phyloP scores from a whole-genome alignment of 2,888 invertebrate genomes.

The Morpho helenor region DNA sequence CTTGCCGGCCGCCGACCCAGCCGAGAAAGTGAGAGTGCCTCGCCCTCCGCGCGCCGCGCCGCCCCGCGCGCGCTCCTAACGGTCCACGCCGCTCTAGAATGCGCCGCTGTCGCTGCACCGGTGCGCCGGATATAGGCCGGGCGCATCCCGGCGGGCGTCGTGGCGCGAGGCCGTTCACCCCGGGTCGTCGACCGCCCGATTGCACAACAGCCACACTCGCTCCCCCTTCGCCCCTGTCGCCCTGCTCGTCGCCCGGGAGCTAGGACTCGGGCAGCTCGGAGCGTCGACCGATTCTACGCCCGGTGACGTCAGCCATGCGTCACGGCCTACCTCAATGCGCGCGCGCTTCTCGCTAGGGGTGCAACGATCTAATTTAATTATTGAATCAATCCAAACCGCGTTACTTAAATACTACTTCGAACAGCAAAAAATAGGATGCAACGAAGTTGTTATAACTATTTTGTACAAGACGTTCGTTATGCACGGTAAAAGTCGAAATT shows the following conservation, averaged over 20 bases:
- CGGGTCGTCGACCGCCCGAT: slow-evolving; percentile 74
- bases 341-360: slow-evolving; percentile 75
- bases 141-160: slow-evolving; percentile 77
- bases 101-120: slow-evolving; percentile 75
- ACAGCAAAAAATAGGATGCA: too few relatives aligned
- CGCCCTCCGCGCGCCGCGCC: slow-evolving; percentile 51
- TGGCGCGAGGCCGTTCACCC: slow-evolving; percentile 74
- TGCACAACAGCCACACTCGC: slow-evolving; percentile 65
- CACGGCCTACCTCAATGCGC: slow-evolving; percentile 81
- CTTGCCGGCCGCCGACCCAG: slow-evolving; percentile 87
- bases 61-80: slow-evolving; percentile 62
- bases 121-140: slow-evolving; percentile 79
- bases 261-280: slow-evolving; percentile 54
- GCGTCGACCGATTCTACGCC: slow-evolving; percentile 65
- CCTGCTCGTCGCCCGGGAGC: slow-evolving; percentile 49
- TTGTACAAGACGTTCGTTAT: too few relatives aligned
- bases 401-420: too few relatives aligned
- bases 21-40: slow-evolving; percentile 80
- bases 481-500: not conserved
- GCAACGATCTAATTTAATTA: slow-evolving; percentile 61
- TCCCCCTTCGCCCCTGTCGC: slow-evolving; percentile 35
- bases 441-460: too few relatives aligned
- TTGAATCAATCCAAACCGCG: slow-evolving; percentile 23
- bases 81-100: slow-evolving; percentile 78
- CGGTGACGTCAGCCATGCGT: slow-evolving; percentile 73